Evolutionary conservation across 2,797 vertebrate species (phyloP).

Genomic region (Enteromius unitaeniatus): DNA sequence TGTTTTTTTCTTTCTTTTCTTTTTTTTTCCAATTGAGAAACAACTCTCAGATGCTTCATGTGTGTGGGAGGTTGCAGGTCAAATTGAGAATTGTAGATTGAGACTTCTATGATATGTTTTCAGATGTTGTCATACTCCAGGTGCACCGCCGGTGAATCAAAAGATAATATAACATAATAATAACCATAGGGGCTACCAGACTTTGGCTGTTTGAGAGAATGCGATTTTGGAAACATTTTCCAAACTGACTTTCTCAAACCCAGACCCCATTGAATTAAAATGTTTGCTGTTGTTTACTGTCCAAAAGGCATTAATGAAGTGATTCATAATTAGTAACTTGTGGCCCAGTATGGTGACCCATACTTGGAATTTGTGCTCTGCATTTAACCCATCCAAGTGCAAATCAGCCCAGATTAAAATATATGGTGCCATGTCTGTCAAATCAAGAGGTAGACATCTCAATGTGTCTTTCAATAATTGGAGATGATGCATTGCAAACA

Average conservation of each 20-base stretch:
- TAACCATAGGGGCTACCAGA: background rate
- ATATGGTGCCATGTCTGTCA: background rate
- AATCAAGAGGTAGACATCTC: conserved; percentile 51
- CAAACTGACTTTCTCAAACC: conserved; percentile 55
- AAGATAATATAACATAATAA: conserved; percentile 9
- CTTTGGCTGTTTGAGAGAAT: background rate
- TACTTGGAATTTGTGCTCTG: too few species aligned
- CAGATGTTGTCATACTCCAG: conserved; percentile 12
- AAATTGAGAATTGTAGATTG: conserved; percentile 13
- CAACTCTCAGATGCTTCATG: background rate
- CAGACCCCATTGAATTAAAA: conserved; percentile 52
- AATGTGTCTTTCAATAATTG: conserved; percentile 41
- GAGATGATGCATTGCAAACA: conserved; percentile 25
- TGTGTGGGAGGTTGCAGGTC: conserved; percentile 3
- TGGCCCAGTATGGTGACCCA: too few species aligned
- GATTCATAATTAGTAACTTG: conserved; percentile 51
- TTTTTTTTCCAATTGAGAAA: conserved; percentile 16
- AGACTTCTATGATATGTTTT: background rate
- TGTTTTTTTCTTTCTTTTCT: too few species aligned
- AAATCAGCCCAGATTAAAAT: conserved; percentile 11
- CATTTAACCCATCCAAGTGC: too few species aligned
- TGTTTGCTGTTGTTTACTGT: conserved; percentile 47
- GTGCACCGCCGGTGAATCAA: background rate
- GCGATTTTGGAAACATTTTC: conserved; percentile 25
- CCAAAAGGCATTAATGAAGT: conserved; percentile 54